These are phyloP conservation scores for Amphilophus citrinellus DNA, from an alignment of 2,113 vertebrate genomes.

Conservation along the genomic window DNA sequence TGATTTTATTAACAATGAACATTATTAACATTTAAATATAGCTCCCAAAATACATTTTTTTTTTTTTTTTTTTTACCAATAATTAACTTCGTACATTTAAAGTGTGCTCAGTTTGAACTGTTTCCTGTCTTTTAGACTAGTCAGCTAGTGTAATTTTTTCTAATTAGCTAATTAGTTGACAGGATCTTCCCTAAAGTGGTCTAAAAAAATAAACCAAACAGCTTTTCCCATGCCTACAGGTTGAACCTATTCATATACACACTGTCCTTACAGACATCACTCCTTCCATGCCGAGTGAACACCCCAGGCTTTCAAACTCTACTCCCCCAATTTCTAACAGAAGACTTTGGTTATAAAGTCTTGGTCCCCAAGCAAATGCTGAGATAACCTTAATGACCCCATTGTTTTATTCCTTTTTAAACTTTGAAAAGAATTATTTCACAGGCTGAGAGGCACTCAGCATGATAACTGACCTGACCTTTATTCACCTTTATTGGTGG, in stretches of 20 bases:
- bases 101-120: background rate
- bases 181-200: background rate
- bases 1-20: background rate
- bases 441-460: conserved; percentile 13
- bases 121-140: background rate
- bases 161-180: background rate
- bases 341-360: background rate
- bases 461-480: conserved; percentile 6
- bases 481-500: conserved; percentile 10
- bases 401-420: conserved; percentile 14
- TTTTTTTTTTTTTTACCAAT: background rate
- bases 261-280: background rate
- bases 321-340: no score
- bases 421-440: conserved; percentile 13
- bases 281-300: background rate
- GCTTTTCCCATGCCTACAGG: background rate
- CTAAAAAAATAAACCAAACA: background rate
- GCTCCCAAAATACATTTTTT: background rate
- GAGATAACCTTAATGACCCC: conserved; percentile 6
- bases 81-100: background rate
- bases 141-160: background rate
- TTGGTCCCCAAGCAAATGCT: background rate
- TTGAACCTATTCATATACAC: background rate
- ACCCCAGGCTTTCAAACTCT: background rate
- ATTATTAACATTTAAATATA: background rate